Evolutionary conservation across 2,888 invertebrate species (phyloP).

Genomic region (Phaonia tiefii): DNA sequence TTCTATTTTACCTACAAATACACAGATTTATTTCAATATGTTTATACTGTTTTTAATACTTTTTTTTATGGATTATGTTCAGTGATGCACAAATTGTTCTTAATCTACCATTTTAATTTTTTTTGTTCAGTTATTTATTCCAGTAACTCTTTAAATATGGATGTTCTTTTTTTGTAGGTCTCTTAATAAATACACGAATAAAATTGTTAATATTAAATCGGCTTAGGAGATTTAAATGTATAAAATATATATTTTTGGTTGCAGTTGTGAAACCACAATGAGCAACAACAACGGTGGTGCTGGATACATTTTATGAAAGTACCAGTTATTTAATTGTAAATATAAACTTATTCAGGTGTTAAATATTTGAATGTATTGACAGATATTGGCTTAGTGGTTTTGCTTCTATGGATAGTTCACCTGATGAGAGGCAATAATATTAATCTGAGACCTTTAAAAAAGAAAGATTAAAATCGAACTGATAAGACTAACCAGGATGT

Average conservation of each 20-base stretch:
- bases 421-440: no score
- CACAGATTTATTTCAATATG: no score
- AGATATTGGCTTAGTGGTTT: no score
- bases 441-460: no score
- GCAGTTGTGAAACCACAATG: not conserved
- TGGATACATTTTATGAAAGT: no score
- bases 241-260: not conserved
- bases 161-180: not conserved
- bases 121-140: not conserved
- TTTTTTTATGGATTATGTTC: conserved; percentile 36
- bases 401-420: no score
- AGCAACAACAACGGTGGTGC: not conserved
- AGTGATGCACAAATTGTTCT: conserved; percentile 49
- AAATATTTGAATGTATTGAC: no score
- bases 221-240: conserved; percentile 25
- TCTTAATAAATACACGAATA: conserved; percentile 29
- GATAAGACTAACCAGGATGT: no score
- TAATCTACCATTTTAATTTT: conserved; percentile 6
- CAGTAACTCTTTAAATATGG: not conserved
- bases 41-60: not conserved
- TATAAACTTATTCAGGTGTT: no score
- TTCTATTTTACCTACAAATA: conserved; percentile 25
- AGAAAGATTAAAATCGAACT: no score
- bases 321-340: no score
- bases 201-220: conserved; percentile 27